Evolutionary conservation across 2,113 vertebrate genomes (phyloP), one percentile per base, ranked within the genome.

Genomic region (Zosterops lateralis): DNA sequence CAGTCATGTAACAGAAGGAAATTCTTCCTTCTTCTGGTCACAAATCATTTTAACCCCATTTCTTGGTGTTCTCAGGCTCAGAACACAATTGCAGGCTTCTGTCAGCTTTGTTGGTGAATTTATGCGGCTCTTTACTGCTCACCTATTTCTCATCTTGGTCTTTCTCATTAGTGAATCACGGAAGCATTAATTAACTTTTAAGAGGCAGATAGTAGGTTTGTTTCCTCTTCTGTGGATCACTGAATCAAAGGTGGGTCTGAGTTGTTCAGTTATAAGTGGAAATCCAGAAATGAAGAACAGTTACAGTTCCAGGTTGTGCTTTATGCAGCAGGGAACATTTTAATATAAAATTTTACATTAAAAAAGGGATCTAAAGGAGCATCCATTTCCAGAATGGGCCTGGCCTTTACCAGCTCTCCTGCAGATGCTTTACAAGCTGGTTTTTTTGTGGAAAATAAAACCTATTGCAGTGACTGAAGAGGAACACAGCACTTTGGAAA

Each of bases 101-200:
- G 14, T 44, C 61, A 64, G 53, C 68, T 81, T 81, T 67, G 73
- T 29, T 51, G 50, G 73, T 5, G 20, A 65, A 86, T 93, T 95
- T 84, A 78, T 77, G 56, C 29, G 4, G 48, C 70, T 73, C 61
- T 92, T 94, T 86, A 38, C 50, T 67, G 51, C 76, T 86, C 38
- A 86, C 50, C 80, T 90, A 53, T 64, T 81, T 84, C 71, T 87
- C 61, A 60, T 36, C 45, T 51, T 0, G 0, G 22, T 38, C 79
- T 54, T 81, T 78, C 66, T 92, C 73, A 65, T 91, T 72, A 89
- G 84, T 38, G 53, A 90, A 68, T 65, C 62, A 84, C 1, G 0
- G 86, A 89, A 81, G 65, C 77, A 60, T 81, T 92, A 93, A 93
- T 92, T 94, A 92, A 89, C 3, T 25, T 71, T 77, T 45, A 88